Base-by-base conservation (phyloP, 2,113 vertebrate genomes). In the Microcebus murinus region DNA sequence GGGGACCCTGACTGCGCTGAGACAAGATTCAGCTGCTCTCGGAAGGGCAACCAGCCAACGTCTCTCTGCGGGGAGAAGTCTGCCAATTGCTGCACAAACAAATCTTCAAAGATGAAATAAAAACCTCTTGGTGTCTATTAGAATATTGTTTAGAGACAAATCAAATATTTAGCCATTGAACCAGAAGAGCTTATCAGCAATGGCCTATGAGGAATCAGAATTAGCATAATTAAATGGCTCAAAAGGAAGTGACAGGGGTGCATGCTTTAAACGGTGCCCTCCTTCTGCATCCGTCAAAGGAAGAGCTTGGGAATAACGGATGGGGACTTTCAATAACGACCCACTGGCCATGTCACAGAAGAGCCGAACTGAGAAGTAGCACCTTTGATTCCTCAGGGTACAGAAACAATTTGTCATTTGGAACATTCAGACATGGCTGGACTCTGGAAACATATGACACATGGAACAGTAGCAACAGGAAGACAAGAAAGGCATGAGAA, bases 81-180 rank as follows among this genome's bases (percentile, higher is more conserved):
- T 87, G 93, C 34, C 94, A 92, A 76, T 52, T 91, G 89, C 36
- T 91, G 9, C 65, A 25, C 82, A 77, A 96, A 96, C 42, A 93
- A 80, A 85, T 57, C 76, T 67, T 88, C 90, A 61, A 84, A 94
- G 42, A 76, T 59, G 18, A 94, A 80, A 84, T 68, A 36, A 88
- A 88, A 65, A 34, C n/a, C 76, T 83, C 39, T 85, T 57, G 31
- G 34, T 76, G 76, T 79, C 74, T 87, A 90, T 11, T 52, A 45
- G 86, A 88, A 90, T 94, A 82, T 63, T 94, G 71, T 88, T 81
- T 85, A 94, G 82, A 95, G 73, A 94, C 65, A 96, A 90, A 34
- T 79, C n/a, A 90, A 94, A 55, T 77, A 93, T 93, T 91, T 77
- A 71, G 39, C 14, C 13, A 73, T 70, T 77, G 48, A 86, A 52